Evolutionary conservation across 2,888 invertebrate genomes (phyloP), one percentile per base, ranked within the genome.

Genomic region (Tortricodes alternella): DNA sequence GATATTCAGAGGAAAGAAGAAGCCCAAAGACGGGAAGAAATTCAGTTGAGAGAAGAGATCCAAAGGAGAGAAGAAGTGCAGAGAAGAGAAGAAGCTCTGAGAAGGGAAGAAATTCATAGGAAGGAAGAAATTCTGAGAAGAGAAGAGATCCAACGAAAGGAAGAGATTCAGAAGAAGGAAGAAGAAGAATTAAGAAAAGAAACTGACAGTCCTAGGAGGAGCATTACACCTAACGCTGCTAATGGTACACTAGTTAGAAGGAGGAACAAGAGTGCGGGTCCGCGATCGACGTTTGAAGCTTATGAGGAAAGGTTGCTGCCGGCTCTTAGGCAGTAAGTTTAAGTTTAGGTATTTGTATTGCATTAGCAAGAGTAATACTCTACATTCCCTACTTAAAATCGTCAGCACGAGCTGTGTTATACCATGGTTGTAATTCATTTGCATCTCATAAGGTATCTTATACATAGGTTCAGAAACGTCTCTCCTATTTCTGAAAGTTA

Each of bases 231-330:
- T 23, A 90, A 82, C 61, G 88, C 89, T 63, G 84, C 85, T 24
- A 89, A 87, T 66, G 90, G 89, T 92, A 35, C 91, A 86, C 55
- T 92, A 92, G 77, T 92, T 76, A 74, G 92, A 82, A 85, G 95
- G 74, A 80, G 93, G 50, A 93, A 93, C 62, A 94, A 94, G 74
- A 94, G 94, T 55, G 94, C 94, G 1, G 93, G 92, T 6, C 92
- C 93, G 0, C 85, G 93, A 11, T 93, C 94, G 9, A 96, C 95
- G 2, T 97, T 96, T 70, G 96, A 96, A 77, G 96, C 96, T 64
- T 97, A 97, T 68, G 97, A 97, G 73, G 97, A 97, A 67, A 91
- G 96, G 53, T 92, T 96, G 0, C 92, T 97, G 58, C 97, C 97
- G 6, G 95, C 96, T 29, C 86, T 96, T 48, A 93, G 96, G 81